These are phyloP conservation scores for Oreochromis grahami DNA, from an alignment of 2,797 vertebrate species.

Conservation along the genomic window DNA sequence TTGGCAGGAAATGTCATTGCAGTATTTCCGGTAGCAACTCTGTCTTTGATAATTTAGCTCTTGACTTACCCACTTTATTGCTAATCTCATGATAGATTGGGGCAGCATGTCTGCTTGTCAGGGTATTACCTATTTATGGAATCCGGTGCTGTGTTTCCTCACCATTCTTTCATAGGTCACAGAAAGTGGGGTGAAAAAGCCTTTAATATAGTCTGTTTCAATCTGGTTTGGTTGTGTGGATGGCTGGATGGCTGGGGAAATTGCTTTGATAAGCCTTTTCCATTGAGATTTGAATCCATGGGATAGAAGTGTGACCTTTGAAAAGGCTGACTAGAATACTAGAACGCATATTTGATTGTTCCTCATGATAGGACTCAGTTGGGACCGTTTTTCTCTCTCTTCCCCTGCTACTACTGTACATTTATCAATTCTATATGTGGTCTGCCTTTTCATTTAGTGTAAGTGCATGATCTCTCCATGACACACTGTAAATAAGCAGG, in stretches of 20 bases:
- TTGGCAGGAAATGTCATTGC: not conserved
- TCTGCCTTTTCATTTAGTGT: conserved; percentile 10
- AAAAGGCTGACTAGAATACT: conserved; percentile 69
- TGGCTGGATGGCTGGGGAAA: conserved; percentile 38
- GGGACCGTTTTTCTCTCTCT: conserved; percentile 22
- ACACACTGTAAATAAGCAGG: not conserved
- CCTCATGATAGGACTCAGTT: conserved; percentile 53
- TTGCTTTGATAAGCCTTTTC: conserved; percentile 75
- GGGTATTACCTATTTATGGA: not conserved
- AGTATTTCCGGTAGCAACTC: not conserved
- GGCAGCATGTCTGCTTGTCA: conserved; percentile 11
- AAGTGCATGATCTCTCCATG: conserved; percentile 4
- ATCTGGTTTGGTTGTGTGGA: conserved; percentile 32
- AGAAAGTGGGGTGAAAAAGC: conserved; percentile 17
- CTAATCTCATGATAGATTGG: not conserved
- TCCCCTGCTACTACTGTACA: conserved; percentile 4
- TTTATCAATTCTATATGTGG: conserved; percentile 4
- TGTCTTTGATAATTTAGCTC: conserved; percentile 20
- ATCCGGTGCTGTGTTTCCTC: conserved; percentile 3
- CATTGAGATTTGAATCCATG: conserved; percentile 69
- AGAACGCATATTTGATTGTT: conserved; percentile 66
- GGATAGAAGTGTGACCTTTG: conserved; percentile 74
- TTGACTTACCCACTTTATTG: conserved; percentile 6
- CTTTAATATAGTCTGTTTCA: conserved; percentile 45
- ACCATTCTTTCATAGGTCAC: conserved; percentile 34